These are phyloP conservation scores for Brachionus angularis DNA, from an alignment of 1,140 invertebrate genomes.

Conservation along the genomic window DNA sequence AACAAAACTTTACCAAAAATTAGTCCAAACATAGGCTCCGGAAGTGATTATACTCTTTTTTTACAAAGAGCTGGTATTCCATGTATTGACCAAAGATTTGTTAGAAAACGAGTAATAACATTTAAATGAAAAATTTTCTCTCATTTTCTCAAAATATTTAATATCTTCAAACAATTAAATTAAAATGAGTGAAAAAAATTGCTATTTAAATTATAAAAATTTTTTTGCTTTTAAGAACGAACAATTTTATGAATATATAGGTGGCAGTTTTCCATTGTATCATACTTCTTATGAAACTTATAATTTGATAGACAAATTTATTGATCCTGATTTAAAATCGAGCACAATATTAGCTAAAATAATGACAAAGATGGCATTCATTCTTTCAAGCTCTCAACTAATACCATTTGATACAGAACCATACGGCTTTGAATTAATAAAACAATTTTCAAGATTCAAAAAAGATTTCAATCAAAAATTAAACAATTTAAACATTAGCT, in stretches of 20 bases:
- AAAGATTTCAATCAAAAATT: neutral
- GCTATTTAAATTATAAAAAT: neutral
- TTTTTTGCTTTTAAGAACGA: slow-evolving; percentile 49
- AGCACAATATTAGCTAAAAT: neutral
- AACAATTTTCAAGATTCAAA: neutral
- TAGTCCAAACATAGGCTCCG: slow-evolving; percentile 17
- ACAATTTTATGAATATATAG: slow-evolving; percentile 48
- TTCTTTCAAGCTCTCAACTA: neutral
- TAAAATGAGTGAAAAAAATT: neutral
- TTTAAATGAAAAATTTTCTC: neutral
- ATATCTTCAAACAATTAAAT: neutral
- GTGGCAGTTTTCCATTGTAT: slow-evolving; percentile 56
- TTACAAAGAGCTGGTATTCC: slow-evolving; percentile 21
- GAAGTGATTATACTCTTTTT: slow-evolving; percentile 28
- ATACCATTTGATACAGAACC: slow-evolving; percentile 19
- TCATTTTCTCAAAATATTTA: neutral
- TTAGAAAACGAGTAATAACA: neutral
- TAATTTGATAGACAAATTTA: slow-evolving; percentile 52
- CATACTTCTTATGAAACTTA: slow-evolving; percentile 59
- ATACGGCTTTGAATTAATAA: neutral
- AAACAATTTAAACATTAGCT: neutral
- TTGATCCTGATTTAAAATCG: slow-evolving; percentile 51
- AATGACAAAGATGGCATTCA: neutral
- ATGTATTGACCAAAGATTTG: slow-evolving; percentile 38
- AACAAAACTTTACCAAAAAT: neutral